Evolutionary conservation across 2,797 vertebrate species (phyloP).

Genomic region (Tiaroga cobitis): DNA sequence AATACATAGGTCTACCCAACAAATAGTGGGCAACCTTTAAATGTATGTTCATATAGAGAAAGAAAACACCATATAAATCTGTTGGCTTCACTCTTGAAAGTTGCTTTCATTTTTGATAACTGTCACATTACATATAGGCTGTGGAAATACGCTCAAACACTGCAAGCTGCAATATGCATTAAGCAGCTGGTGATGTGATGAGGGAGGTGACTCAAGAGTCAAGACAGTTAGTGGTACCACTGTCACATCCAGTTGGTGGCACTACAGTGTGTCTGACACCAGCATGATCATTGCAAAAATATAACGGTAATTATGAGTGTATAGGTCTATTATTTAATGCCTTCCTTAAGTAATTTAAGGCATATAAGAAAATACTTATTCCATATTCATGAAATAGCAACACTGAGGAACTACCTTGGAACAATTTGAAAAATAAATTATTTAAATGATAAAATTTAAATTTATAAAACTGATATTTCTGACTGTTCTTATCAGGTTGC

Average conservation of each 20-base stretch:
- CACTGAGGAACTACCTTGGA: not conserved
- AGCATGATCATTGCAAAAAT: not conserved
- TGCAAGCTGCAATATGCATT: not conserved
- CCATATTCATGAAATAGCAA: not conserved
- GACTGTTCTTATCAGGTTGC: not conserved
- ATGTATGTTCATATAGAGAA: too few species aligned
- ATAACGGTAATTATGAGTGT: not conserved
- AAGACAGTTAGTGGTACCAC: not conserved
- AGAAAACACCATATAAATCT: not conserved
- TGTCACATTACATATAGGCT: not conserved
- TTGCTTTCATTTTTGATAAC: not conserved
- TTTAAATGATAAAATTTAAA: not conserved
- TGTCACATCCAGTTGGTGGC: slow-evolving; percentile 41
- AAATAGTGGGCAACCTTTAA: too few species aligned
- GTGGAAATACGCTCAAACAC: not conserved
- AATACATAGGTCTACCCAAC: too few species aligned
- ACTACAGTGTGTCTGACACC: slow-evolving; percentile 28
- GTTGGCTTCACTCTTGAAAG: not conserved
- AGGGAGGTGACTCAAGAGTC: not conserved
- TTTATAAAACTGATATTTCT: not conserved
- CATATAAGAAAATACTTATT: not conserved
- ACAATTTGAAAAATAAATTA: not conserved
- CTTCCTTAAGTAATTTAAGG: not conserved
- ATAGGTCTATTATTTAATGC: slow-evolving; percentile 2
- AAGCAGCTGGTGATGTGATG: not conserved